Base-by-base conservation (phyloP, 2,888 invertebrate genomes). In the Octonoba sinensis region DNA sequence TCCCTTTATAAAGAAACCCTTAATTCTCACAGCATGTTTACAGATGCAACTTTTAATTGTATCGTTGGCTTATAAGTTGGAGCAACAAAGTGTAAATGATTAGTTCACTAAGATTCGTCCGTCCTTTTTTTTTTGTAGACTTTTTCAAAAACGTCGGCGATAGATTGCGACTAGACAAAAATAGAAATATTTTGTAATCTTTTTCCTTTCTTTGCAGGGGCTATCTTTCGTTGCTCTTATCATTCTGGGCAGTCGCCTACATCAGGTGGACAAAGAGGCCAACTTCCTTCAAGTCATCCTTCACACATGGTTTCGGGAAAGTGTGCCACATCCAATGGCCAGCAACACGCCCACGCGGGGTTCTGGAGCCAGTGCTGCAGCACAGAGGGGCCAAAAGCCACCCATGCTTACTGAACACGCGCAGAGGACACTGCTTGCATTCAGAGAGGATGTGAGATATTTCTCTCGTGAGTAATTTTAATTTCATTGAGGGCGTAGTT, bases 211-310 rank as follows among this genome's bases (percentile, higher is more conserved):
- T 71, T 49, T 36, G 11, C 67, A 85, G 85, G 85, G 85, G 6
- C 46, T 85, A 56, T 85, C 85, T 0, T 85, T 85, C 74, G 75
- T 85, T 57, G 84, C 84, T 6, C 78, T 85, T 36, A 84, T 85
- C 24, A 71, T 85, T 44, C 76, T 85, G 44, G 81, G 81, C 6
- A 83, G 82, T 44, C 77, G 84, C 22, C 70, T 85, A 13, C 83
- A 85, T 27, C 83, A 85, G 51, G 84, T 85, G 24, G 83, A 85
- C 62, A 78, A 81, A 60, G 85, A 85, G 70, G 82, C 84, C 47
- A 65, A 76, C 22, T 85, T 84, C 70, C 78, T 85, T 16, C 76
- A 79, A 24, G 69, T 77, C 69, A 78, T 85, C 22, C 70, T 84
- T 49, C 77, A 78, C 59, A 84, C 82, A 51, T 85, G 85, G 85